Base-by-base conservation (phyloP, 2,797 vertebrate genomes). In the Danio jaintianensis region DNA sequence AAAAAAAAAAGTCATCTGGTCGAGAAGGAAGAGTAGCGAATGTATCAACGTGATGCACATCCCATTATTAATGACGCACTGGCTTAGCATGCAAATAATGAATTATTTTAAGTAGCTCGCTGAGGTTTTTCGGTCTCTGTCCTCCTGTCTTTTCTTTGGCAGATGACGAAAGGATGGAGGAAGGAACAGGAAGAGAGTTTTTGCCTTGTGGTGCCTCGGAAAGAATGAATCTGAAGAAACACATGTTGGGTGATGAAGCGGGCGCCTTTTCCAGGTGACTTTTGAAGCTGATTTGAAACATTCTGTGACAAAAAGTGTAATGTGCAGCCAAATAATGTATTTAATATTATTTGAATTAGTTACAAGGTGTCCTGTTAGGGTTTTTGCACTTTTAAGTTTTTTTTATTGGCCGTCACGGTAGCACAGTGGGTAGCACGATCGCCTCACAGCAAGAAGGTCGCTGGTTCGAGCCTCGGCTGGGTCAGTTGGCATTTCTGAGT, bases 151-250 rank as follows among this genome's bases (percentile, higher is more conserved):
- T 50, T 68, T 50, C 64, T 50, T 29, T 50, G 45, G 64, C 64
- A 36, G 20, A 7, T 68, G 45, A 16, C 8, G 16, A 68, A 68
- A 50, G 45, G 43, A 36, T 36, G 15, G 22, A 50, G 13, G 66
- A 29, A 68, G 7, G 43, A 68, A 29, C 22, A 68, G 45, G 66
- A 68, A 68, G 64, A 36, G 7, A 16, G 2, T 16, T 48, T 61
- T 67, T 67, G 20, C 64, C 64, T 68, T 36, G 45, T 45, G 36
- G 45, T 68, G 36, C 45, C 20, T 52, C 38, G 22, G 66, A 36
- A 68, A 68, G 66, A 68, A 52, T 52, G 15, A 69, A 52, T 52
- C 15, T n/a, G 16, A 69, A 69, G 66, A 52, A 69, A 69, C 29
- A 69, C 11, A 18, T 69, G 29, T 52, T 69, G 15, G 47, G 22